Conservation (phyloP, 2,888 invertebrate species). For the Anthrax anthrax region DNA sequence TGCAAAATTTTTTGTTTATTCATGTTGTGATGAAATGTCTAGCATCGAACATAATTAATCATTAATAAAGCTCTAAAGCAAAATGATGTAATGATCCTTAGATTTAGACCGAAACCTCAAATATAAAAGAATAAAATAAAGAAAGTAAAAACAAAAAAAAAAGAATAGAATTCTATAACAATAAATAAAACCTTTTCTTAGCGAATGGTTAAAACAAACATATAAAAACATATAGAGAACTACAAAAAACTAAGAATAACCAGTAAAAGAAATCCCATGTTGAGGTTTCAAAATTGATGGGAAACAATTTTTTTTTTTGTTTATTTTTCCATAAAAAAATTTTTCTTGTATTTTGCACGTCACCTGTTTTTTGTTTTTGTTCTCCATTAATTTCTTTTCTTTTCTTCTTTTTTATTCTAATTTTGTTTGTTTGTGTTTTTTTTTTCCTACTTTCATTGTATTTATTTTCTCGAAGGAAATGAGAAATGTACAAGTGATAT, state of each 20-base stretch:
- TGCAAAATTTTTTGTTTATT: no score
- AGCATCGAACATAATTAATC: constrained; percentile 2
- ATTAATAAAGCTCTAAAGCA: constrained; percentile 3
- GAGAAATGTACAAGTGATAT: no score
- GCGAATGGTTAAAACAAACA: not conserved
- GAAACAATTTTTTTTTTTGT: not conserved
- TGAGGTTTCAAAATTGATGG: not conserved
- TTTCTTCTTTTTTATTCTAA: no score
- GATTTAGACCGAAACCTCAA: not conserved
- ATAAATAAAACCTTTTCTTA: no score
- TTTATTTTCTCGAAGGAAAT: no score
- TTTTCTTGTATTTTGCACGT: no score
- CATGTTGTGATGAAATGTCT: not conserved
- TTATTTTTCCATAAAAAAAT: no score
- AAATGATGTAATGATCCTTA: not conserved
- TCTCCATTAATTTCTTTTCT: no score
- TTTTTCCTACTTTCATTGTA: not conserved
- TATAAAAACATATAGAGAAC: not conserved
- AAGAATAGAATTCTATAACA: not conserved
- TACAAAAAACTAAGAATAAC: not conserved
- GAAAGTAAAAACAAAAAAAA: no score
- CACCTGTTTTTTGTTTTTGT: no score
- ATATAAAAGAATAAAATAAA: not conserved
- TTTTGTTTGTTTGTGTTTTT: not conserved
- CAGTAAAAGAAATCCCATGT: not conserved